phyloP scores from a whole-genome alignment of 2,797 vertebrate genomes.

The Cynodonichthys magdalenae region DNA sequence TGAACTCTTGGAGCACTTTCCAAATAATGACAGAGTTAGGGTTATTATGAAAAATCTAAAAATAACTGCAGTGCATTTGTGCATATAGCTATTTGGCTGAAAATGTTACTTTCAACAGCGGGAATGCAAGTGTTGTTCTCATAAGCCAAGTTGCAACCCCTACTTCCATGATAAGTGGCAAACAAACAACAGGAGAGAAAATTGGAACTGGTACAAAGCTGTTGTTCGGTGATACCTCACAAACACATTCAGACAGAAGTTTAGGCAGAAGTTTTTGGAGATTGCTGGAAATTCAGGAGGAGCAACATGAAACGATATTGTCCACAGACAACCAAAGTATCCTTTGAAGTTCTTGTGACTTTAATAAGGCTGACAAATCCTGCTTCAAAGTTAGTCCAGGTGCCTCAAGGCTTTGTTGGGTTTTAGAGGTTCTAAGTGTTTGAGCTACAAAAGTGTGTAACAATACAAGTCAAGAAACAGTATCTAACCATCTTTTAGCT shows the following conservation, averaged over 20 bases:
- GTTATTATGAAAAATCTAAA: slow-evolving; percentile 34
- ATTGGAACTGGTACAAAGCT: slow-evolving; percentile 14
- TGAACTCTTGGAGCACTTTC: slow-evolving; percentile 33
- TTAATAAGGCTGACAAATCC: slow-evolving; percentile 74
- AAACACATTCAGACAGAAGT: slow-evolving; percentile 37
- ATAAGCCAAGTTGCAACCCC: slow-evolving; percentile 20
- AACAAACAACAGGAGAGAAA: slow-evolving; percentile 16
- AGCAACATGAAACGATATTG: slow-evolving; percentile 46
- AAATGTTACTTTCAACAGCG: slow-evolving; percentile 12
- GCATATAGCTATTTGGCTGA: slow-evolving; percentile 15
- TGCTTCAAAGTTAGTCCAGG: slow-evolving; percentile 47
- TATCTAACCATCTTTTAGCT: slow-evolving; percentile 31
- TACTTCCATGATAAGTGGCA: slow-evolving; percentile 12
- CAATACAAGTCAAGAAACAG: slow-evolving; percentile 27
- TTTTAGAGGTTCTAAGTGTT: slow-evolving; percentile 27
- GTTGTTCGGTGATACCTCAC: slow-evolving; percentile 15
- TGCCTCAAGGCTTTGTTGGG: slow-evolving; percentile 54
- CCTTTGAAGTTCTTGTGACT: slow-evolving; percentile 66
- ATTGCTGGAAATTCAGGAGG: slow-evolving; percentile 35
- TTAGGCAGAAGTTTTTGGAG: slow-evolving; percentile 40
- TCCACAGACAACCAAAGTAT: slow-evolving; percentile 56
- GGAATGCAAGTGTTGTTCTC: slow-evolving; percentile 10
- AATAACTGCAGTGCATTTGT: slow-evolving; percentile 6
- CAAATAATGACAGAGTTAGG: slow-evolving; percentile 32
- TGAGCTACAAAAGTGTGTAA: slow-evolving; percentile 43